Base-by-base conservation (phyloP, 2,888 invertebrate genomes). In the Melipona beecheii region DNA sequence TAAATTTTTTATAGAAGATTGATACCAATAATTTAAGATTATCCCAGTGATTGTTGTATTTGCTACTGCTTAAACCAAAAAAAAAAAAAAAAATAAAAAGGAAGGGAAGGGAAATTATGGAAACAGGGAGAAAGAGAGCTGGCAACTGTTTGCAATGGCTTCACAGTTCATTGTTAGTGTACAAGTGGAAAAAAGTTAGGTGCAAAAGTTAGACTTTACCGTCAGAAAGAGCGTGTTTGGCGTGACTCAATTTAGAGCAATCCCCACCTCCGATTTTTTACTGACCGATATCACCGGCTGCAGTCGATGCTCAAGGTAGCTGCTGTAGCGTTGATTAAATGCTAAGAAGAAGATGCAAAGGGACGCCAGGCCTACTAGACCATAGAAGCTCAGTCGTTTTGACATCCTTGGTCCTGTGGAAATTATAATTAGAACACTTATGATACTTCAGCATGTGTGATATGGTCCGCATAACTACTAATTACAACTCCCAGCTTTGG, bases 291-390 rank as follows among this genome's bases (percentile, higher is more conserved):
- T 87, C 76, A 93, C 90, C 72, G 93, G 93, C 89, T 93, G 93
- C 83, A 93, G 84, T 69, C 92, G 93, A 88, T 93, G 93, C 84
- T 94, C 94, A 78, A 93, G 90, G 88, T 93, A 94, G 91, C 92
- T 92, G 88, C 90, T 93, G 89, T 93, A 93, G 62, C 92, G 93
- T 83, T 94, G 94, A 90, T 93, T 94, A 87, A 94, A 91, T 31
- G 93, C 92, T 83, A 94, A 84, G 90, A 94, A 92, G 87, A 94
- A 93, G 85, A 94, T 93, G 91, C 94, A 94, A 87, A 94, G 85
- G 74, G 93, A 93, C 85, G 91, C 92, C 88, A 94, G 91, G 87
- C 92, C 92, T 86, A 94, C 90, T 86, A 94, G 91, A 88, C 92
- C 93, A 87, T 93, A 94, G 87, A 94, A 94, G 83, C 94, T 93